These are phyloP conservation scores for Ophion costatus DNA, from an alignment of 2,888 invertebrate species.

Conservation along the genomic window DNA sequence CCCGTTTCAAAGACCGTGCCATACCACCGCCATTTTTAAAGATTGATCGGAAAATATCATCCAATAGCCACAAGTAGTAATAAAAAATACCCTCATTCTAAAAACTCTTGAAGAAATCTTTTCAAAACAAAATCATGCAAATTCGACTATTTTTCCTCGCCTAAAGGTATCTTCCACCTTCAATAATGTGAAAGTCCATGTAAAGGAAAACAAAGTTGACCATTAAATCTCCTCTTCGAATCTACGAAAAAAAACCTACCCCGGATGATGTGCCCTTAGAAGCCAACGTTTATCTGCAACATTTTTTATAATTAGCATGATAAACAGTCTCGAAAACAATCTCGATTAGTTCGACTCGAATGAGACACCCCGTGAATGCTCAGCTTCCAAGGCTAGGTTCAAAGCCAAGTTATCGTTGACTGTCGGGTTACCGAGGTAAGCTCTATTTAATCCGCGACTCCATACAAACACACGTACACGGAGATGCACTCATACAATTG, in stretches of 20 bases:
- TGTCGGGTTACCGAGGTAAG: slow-evolving; percentile 65
- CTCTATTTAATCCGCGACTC: slow-evolving; percentile 63
- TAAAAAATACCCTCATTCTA: too few relatives aligned
- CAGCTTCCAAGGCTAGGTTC: slow-evolving; percentile 31
- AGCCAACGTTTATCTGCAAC: neutral
- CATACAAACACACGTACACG: slow-evolving; percentile 20
- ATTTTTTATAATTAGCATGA: neutral
- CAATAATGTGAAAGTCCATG: neutral
- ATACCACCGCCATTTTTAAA: too few relatives aligned
- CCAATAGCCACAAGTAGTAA: too few relatives aligned
- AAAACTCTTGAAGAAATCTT: too few relatives aligned
- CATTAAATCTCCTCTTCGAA: neutral
- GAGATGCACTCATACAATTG: slow-evolving; percentile 6
- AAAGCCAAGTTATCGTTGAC: slow-evolving; percentile 67
- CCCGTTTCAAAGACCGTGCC: too few relatives aligned
- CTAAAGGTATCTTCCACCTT: neutral
- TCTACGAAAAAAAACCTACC: neutral
- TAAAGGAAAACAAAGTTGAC: neutral
- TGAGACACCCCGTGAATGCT: slow-evolving; percentile 22
- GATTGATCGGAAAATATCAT: too few relatives aligned
- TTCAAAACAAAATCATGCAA: too few relatives aligned
- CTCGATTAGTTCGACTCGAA: neutral
- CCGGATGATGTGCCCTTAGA: neutral
- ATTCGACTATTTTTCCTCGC: too few relatives aligned
- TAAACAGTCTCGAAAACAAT: neutral